Evolutionary conservation across 2,888 invertebrate species (phyloP).

Genomic region (Pardosa pseudoannulata): DNA sequence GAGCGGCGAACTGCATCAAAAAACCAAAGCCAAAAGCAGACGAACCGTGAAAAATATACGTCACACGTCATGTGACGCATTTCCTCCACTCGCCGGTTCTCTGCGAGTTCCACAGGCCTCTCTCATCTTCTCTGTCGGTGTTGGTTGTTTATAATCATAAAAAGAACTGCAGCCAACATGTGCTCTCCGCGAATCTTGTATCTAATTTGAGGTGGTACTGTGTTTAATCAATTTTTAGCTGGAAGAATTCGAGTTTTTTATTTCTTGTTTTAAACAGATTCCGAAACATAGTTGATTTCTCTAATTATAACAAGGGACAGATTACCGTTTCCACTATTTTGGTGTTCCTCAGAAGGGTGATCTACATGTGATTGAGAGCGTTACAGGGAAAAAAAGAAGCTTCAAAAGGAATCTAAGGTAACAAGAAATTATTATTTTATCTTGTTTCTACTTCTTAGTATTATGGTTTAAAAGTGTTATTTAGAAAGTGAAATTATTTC

Average conservation of each 20-base stretch:
- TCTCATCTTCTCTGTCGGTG: conserved; percentile 9
- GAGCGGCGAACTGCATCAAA: neutral
- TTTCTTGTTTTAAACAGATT: neutral
- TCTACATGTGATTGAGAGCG: conserved; percentile 69
- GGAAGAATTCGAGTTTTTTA: neutral
- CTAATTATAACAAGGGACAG: neutral
- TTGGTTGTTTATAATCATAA: conserved; percentile 19
- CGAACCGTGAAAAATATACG: conserved; percentile 50
- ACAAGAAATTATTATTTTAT: conserved; percentile 4
- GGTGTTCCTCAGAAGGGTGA: conserved; percentile 3
- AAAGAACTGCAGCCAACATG: conserved; percentile 9
- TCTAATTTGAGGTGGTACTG: neutral
- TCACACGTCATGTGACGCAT: conserved; percentile 51
- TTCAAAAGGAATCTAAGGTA: conserved; percentile 37
- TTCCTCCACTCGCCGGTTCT: conserved; percentile 34
- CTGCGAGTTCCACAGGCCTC: conserved; percentile 15
- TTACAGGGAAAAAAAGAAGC: conserved; percentile 25
- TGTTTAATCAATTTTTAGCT: neutral
- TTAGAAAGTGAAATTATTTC: no score
- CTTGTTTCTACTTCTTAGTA: no score
- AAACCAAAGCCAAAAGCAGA: conserved; percentile 6
- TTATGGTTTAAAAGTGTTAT: no score
- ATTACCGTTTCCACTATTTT: neutral
- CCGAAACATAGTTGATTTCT: neutral
- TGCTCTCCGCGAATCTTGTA: neutral